These are phyloP conservation scores for Psophia crepitans DNA, from an alignment of 2,113 vertebrate species.

Conservation along the genomic window DNA sequence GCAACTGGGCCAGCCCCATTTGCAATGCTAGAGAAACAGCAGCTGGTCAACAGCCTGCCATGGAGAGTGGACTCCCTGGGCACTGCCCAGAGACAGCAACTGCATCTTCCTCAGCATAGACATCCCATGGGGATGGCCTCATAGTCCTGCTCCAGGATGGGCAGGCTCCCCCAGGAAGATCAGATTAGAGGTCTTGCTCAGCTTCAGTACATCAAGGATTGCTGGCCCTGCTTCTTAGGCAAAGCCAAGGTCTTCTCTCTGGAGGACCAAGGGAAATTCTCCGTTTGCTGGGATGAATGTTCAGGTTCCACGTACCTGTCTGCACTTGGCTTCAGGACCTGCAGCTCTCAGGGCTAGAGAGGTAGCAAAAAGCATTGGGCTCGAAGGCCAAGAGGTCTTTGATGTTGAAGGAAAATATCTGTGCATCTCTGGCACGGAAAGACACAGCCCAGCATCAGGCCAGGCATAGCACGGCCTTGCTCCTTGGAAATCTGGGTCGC, in stretches of 20 bases:
- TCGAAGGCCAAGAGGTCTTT: not conserved
- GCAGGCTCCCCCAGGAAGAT: not conserved
- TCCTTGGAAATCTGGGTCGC: constrained; percentile 45
- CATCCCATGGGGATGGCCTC: not conserved
- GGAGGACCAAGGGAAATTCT: not conserved
- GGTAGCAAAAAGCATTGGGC: not conserved
- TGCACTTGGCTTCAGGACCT: not conserved
- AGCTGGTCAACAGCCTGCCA: not conserved
- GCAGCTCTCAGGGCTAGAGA: not conserved
- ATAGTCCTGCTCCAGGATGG: not conserved
- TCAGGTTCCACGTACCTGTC: fast-evolving
- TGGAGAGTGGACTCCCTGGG: not conserved
- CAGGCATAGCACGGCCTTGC: not conserved
- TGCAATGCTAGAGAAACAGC: not conserved
- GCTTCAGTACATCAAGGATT: not conserved
- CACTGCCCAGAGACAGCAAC: not conserved
- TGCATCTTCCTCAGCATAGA: not conserved
- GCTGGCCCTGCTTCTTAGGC: not conserved
- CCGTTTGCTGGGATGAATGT: not conserved
- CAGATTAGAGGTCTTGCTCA: not conserved
- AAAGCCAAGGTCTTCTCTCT: not conserved
- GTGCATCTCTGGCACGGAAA: not conserved
- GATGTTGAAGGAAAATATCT: not conserved
- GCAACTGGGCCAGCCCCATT: not conserved
- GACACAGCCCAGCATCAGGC: not conserved